Conservation (phyloP, 2,797 vertebrate species). For the Sylvia borin region DNA sequence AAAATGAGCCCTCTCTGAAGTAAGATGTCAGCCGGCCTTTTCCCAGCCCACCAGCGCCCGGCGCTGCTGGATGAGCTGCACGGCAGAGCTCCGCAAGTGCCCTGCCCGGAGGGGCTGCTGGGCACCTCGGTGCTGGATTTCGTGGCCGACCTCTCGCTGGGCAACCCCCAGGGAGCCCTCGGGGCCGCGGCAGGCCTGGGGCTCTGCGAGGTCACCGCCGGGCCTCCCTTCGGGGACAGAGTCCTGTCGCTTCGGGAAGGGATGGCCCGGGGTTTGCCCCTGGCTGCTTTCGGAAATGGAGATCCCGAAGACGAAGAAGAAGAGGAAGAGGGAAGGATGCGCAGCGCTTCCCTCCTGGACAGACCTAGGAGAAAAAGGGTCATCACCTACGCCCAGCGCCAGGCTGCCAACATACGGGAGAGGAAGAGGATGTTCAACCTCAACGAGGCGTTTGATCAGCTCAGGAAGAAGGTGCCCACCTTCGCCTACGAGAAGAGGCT, state of each 20-base stretch:
- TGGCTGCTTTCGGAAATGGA: constrained; percentile 28
- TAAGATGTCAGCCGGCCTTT: constrained; percentile 38
- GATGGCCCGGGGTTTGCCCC: background rate
- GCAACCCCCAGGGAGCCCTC: constrained; percentile 41
- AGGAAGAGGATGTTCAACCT: constrained; percentile 95
- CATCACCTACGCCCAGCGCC: constrained; percentile 91
- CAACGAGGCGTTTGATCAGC: constrained; percentile 94
- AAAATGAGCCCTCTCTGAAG: background rate
- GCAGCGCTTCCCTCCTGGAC: constrained; percentile 56
- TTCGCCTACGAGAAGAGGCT: constrained; percentile 97
- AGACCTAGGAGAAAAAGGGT: constrained; percentile 87
- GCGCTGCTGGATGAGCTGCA: constrained; percentile 38
- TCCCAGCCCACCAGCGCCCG: background rate
- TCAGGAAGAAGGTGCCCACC: constrained; percentile 93
- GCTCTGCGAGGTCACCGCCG: constrained; percentile 66
- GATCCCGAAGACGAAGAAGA: constrained; percentile 55
- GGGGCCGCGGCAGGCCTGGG: background rate
- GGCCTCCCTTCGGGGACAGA: constrained; percentile 41
- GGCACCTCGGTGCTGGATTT: constrained; percentile 78
- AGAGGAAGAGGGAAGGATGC: constrained; percentile 46
- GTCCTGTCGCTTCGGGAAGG: constrained; percentile 32
- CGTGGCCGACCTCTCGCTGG: constrained; percentile 78
- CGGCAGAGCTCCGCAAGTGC: constrained; percentile 54
- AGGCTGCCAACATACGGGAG: constrained; percentile 93
- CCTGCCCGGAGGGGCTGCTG: constrained; percentile 71